These are phyloP conservation scores for Poecilus cupreus DNA, from an alignment of 2,888 invertebrate species.

Conservation along the genomic window DNA sequence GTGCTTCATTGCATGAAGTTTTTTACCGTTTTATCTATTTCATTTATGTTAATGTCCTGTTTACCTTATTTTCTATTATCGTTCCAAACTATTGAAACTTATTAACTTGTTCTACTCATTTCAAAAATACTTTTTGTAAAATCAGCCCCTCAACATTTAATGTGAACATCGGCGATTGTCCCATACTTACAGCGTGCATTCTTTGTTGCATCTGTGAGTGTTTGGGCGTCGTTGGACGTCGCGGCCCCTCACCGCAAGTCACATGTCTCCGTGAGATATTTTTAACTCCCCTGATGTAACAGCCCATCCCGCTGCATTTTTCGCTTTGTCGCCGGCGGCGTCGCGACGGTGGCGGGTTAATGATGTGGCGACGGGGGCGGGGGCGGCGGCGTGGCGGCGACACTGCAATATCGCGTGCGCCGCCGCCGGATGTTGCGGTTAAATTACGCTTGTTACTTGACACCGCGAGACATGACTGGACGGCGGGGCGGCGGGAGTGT, in stretches of 20 bases:
- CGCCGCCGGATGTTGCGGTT: slow-evolving; percentile 43
- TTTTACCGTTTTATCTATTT: no score
- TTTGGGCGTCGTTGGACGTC: background rate
- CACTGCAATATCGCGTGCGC: slow-evolving; percentile 28
- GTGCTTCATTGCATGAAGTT: no score
- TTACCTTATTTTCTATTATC: no score
- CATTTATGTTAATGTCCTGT: no score
- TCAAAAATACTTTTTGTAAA: no score
- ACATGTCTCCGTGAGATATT: background rate
- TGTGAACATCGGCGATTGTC: no score
- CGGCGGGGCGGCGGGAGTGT: background rate
- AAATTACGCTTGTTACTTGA: slow-evolving; percentile 46
- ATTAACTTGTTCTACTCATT: no score
- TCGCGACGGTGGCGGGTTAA: background rate
- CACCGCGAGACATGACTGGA: slow-evolving; percentile 16
- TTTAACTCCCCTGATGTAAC: background rate
- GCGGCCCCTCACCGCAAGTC: background rate
- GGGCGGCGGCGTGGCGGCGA: background rate
- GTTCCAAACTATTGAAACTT: no score
- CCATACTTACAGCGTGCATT: no score
- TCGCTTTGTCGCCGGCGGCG: background rate
- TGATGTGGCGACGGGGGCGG: background rate
- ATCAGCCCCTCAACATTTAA: no score
- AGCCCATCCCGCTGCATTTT: slow-evolving; percentile 1
- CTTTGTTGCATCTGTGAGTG: background rate